These are phyloP conservation scores for Fulica atra DNA, from an alignment of 2,113 vertebrate species.

Conservation along the genomic window DNA sequence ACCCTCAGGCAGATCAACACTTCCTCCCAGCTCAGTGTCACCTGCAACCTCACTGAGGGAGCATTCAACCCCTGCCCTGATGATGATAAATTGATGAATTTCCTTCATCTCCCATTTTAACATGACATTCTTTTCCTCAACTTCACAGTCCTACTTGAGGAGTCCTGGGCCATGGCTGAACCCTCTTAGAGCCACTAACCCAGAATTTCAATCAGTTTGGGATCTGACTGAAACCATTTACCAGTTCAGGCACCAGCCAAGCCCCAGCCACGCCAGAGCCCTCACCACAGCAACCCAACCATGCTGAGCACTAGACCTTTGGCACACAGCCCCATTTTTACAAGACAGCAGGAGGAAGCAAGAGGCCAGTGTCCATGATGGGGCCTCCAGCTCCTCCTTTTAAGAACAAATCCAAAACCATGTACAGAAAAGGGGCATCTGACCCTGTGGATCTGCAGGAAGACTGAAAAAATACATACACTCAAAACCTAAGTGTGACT, in stretches of 20 bases:
- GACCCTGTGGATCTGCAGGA: neutral
- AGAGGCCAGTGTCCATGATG: neutral
- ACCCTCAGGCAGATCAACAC: too few relatives aligned
- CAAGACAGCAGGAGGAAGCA: neutral
- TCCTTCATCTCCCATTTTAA: neutral
- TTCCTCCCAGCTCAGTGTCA: too few relatives aligned
- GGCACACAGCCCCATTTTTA: neutral
- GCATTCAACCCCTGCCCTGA: too few relatives aligned
- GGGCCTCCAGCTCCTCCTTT: neutral
- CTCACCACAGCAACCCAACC: neutral
- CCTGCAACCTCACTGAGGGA: too few relatives aligned
- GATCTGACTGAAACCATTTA: neutral
- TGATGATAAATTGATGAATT: neutral
- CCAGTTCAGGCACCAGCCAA: neutral
- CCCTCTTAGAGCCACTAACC: neutral
- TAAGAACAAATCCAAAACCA: neutral
- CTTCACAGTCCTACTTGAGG: neutral
- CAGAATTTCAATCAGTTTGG: neutral
- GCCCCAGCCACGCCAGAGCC: neutral
- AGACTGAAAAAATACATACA: neutral
- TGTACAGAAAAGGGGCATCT: neutral
- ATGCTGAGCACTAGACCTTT: neutral
- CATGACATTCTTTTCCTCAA: neutral
- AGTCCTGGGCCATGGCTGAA: neutral
- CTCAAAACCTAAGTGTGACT: neutral